These are phyloP conservation scores for Lasioglossum lativentre DNA, from an alignment of 2,888 invertebrate genomes.

Conservation along the genomic window DNA sequence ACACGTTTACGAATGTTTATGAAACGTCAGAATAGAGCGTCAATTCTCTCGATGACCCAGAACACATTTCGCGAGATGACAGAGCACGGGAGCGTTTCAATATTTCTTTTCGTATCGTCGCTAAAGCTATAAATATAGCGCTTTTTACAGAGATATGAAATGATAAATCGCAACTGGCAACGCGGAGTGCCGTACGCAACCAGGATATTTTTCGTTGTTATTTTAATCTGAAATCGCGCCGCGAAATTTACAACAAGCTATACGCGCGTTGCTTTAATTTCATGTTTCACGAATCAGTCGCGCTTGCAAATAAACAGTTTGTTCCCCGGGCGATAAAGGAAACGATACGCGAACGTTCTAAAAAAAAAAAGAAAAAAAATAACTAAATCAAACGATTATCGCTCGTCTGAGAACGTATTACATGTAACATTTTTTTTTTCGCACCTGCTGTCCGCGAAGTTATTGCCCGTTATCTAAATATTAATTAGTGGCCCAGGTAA, in stretches of 20 bases:
- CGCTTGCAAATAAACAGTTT: background rate
- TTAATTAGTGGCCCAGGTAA: conserved; percentile 13
- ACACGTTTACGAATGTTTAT: background rate
- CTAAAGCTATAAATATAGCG: conserved; percentile 47
- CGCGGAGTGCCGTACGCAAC: background rate
- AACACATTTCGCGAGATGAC: conserved; percentile 40
- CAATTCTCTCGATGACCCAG: conserved; percentile 23
- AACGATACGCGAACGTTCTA: background rate
- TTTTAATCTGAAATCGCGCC: conserved; percentile 1
- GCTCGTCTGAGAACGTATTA: background rate
- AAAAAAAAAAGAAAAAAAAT: background rate
- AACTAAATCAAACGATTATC: background rate
- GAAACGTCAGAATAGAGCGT: conserved; percentile 13
- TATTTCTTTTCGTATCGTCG: conserved; percentile 52
- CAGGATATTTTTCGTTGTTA: conserved; percentile 18
- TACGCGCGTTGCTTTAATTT: conserved; percentile 1
- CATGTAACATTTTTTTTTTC: background rate
- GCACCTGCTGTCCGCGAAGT: background rate
- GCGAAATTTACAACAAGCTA: background rate
- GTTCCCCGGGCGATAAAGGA: background rate
- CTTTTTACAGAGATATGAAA: conserved; percentile 28
- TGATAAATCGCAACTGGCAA: conserved; percentile 37
- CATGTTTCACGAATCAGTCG: background rate
- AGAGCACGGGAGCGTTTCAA: conserved; percentile 37
- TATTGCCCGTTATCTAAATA: background rate